These are phyloP conservation scores for Ptychoptera albimana DNA, from an alignment of 2,888 invertebrate species.

Conservation along the genomic window DNA sequence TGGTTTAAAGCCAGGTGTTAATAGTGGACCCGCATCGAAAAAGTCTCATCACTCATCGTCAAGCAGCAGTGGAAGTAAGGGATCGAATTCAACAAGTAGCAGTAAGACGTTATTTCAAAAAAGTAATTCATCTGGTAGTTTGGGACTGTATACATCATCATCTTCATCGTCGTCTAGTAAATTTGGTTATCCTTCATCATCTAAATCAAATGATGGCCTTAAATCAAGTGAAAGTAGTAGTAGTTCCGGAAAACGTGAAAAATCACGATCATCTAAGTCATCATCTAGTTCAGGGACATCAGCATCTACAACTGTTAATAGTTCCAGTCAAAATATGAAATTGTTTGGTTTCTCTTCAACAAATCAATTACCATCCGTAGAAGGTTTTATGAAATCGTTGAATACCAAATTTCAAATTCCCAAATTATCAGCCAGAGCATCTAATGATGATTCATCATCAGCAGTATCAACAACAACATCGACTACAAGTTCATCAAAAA, in stretches of 20 bases:
- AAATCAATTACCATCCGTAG: constrained; percentile 42
- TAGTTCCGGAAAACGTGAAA: constrained; percentile 16
- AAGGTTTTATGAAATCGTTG: constrained; percentile 59
- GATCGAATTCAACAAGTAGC: constrained; percentile 8
- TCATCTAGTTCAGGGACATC: neutral
- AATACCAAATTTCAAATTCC: constrained; percentile 78
- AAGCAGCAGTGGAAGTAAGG: neutral
- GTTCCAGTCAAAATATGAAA: constrained; percentile 26
- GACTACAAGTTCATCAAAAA: neutral
- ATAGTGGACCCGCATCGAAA: constrained; percentile 73
- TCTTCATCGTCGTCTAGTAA: constrained; percentile 15
- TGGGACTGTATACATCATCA: constrained; percentile 14
- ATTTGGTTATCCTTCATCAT: constrained; percentile 15
- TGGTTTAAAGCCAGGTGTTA: constrained; percentile 70
- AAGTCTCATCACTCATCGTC: constrained; percentile 28
- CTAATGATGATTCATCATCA: constrained; percentile 7
- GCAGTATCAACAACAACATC: neutral
- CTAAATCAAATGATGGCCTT: constrained; percentile 18
- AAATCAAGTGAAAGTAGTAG: constrained; percentile 13
- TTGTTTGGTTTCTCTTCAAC: constrained; percentile 39
- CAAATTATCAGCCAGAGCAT: constrained; percentile 47
- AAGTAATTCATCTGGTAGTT: constrained; percentile 27
- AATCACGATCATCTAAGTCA: neutral
- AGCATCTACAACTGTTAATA: constrained; percentile 1
- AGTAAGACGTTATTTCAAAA: constrained; percentile 26